Percentiles rank a stretch among this genome's conserved stretches.
Conservation (phyloP, 2,888 invertebrate genomes). For the Molanna angustata region DNA sequence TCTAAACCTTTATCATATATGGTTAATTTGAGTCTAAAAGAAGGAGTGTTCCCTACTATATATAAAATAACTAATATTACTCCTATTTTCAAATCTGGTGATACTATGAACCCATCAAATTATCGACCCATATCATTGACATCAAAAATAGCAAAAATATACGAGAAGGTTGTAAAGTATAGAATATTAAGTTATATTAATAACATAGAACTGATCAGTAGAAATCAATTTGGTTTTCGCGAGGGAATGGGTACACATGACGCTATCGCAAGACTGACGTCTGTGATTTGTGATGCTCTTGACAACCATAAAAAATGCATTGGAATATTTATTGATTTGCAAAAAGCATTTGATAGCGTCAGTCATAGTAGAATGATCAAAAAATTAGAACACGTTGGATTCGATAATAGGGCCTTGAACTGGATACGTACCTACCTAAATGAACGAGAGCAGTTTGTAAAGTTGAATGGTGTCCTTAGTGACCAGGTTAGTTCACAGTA, state of each 20-base stretch:
- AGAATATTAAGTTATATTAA: not conserved
- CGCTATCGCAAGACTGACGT: no score
- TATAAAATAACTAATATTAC: not conserved
- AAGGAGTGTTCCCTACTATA: not conserved
- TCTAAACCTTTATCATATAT: not conserved
- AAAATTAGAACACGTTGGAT: not conserved
- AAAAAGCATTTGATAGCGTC: not conserved
- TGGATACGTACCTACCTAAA: no score
- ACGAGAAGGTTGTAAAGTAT: conserved; percentile 1
- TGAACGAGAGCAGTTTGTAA: no score
- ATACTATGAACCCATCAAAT: not conserved
- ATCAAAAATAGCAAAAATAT: not conserved
- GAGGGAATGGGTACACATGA: no score
- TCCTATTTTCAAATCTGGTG: not conserved
- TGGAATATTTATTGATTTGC: not conserved
- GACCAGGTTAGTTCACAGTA: no score
- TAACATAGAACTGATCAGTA: not conserved
- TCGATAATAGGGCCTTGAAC: no score
- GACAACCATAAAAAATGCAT: not conserved
- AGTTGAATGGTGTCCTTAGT: no score
- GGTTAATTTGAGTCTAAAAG: not conserved
- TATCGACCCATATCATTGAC: not conserved
- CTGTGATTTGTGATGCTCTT: not conserved
- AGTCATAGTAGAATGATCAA: not conserved
- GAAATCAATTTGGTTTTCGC: no score